Evolutionary conservation across 2,888 invertebrate genomes (phyloP).

Genomic region (Microlaimidae sp.): DNA sequence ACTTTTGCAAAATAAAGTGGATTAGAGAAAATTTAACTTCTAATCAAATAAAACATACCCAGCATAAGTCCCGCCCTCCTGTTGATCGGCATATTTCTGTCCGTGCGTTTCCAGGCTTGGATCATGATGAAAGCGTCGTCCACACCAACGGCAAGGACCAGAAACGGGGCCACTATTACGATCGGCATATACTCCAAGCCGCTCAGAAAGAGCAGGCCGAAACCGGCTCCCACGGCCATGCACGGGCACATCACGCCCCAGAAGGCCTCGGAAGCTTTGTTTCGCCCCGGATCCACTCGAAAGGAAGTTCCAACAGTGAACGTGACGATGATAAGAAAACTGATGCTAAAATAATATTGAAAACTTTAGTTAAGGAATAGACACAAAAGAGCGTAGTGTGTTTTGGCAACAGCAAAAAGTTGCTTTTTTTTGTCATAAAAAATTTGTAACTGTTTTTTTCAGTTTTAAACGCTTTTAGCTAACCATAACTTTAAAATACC

Average conservation of each 20-base stretch:
- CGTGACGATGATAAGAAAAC: constrained; percentile 26
- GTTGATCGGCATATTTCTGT: no score
- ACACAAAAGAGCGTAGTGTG: no score
- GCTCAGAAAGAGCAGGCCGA: constrained; percentile 31
- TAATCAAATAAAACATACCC: no score
- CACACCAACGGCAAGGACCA: constrained; percentile 32
- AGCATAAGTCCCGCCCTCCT: no score
- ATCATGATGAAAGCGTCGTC: constrained; percentile 34
- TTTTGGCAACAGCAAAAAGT: no score
- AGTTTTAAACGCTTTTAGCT: no score
- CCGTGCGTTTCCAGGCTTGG: constrained; percentile 29
- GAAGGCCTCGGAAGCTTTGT: constrained; percentile 30
- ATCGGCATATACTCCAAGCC: constrained; percentile 25
- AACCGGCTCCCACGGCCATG: constrained; percentile 29
- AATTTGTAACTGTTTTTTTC: no score
- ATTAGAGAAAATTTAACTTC: no score
- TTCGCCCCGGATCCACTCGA: neutral
- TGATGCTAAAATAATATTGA: constrained; percentile 27
- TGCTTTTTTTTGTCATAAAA: no score
- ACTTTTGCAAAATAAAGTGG: no score
- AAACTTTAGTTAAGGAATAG: no score
- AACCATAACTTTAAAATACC: no score
- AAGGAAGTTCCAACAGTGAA: constrained; percentile 26
- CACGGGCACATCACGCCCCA: constrained; percentile 31
- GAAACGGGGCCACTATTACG: constrained; percentile 32